Percentiles rank a stretch among this genome's conserved stretches.
phyloP scores from a whole-genome alignment of 2,888 invertebrate species.

The Pediacus dermestoides region DNA sequence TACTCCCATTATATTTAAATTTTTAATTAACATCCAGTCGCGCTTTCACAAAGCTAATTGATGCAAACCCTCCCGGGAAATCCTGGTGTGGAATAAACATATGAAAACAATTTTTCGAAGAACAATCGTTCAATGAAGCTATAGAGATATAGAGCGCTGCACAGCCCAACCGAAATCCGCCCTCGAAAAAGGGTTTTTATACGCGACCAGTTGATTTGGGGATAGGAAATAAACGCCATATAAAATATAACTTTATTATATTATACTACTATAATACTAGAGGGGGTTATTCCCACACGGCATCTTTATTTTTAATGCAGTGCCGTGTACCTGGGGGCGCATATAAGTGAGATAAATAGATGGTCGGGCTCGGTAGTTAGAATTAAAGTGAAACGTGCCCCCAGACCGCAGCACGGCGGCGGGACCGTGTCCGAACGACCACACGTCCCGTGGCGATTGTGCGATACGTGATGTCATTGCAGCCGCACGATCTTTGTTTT shows the following conservation, averaged over 20 bases:
- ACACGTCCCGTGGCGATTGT: conserved; percentile 48
- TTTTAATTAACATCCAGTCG: too few relatives aligned
- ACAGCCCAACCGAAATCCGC: too few relatives aligned
- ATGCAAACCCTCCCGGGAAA: too few relatives aligned
- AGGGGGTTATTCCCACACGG: conserved; percentile 26
- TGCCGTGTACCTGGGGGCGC: conserved; percentile 33
- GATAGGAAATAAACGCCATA: conserved; percentile 26
- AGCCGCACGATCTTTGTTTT: conserved; percentile 41
- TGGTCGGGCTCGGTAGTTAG: conserved; percentile 31
- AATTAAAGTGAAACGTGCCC: conserved; percentile 53
- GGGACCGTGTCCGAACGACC: conserved; percentile 40
- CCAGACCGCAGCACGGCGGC: conserved; percentile 44
- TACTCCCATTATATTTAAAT: too few relatives aligned
- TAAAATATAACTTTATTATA: conserved; percentile 37
- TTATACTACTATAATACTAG: conserved; percentile 22
- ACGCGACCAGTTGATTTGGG: conserved; percentile 4
- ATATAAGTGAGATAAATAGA: conserved; percentile 48
- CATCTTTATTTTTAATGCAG: conserved; percentile 39
- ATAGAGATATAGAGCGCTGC: too few relatives aligned
- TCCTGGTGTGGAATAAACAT: too few relatives aligned
- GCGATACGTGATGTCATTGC: conserved; percentile 49
- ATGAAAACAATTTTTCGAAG: too few relatives aligned
- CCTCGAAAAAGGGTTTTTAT: not conserved
- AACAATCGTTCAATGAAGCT: too few relatives aligned
- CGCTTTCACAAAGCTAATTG: too few relatives aligned